Evolutionary conservation across 1,140 invertebrate genomes (phyloP), one percentile per base, ranked within the genome.

Genomic region (Thrips palmi): DNA sequence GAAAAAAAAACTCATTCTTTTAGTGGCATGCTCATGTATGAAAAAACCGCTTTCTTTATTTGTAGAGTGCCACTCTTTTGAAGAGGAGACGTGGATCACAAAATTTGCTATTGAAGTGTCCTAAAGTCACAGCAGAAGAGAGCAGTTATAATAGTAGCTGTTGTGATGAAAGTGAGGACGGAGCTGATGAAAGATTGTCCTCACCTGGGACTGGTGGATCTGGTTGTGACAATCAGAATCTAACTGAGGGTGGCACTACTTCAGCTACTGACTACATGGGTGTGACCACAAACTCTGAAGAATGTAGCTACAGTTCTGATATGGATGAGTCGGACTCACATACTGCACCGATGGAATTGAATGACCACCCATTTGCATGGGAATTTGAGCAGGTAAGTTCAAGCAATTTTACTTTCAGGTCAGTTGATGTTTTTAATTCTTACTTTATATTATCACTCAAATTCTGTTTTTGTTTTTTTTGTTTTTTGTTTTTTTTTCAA

Each of bases 251-350:
- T 37, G 57, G 53, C 10, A 71, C 70, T 23, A 74, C 75, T 33
- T 78, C 76, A 10, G 74, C 76, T 35, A 74, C 74, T 29, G 82
- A 87, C 54, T 86, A 80, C 79, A 70, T 70, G 67, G 82, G 59
- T 52, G 62, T 85, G 39, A 86, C 82, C 10, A 84, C 82, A 33
- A 87, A 87, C 53, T 84, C 79, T 54, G 76, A 77, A 51, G 81
- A 85, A 38, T 81, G 77, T 49, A 84, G 80, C 51, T 83, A 83
- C 48, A 77, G 72, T 42, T 81, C 77, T 1, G 77, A 81, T 49
- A 60, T 71, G 12, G 68, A 74, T 40, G 67, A 72, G 44, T 67
- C 69, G 0, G 68, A 70, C 46, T 49, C 55, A 20, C 57, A 63
- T 11, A 63, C 56, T 34, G 59, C 39, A 50, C 59, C 47, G 47